Conservation (phyloP, 2,888 invertebrate species). For the Koerneria pararmatus region DNA sequence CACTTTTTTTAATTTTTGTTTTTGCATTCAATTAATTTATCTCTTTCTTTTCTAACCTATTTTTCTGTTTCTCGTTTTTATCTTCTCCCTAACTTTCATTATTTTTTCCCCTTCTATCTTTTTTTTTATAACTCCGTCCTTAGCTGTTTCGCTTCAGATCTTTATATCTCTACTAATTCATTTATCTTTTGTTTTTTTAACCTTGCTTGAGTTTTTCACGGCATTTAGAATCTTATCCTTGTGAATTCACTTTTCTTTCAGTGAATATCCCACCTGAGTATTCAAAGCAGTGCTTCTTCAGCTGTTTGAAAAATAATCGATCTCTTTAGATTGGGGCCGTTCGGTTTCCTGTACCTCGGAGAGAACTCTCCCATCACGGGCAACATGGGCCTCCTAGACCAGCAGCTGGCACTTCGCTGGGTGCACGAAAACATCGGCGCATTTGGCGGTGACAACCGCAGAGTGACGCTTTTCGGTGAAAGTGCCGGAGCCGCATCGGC, state of each 20-base stretch:
- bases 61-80: too few species aligned
- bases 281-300: too few species aligned
- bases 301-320: neutral
- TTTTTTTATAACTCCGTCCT: neutral
- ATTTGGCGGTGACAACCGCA: conserved; percentile 81
- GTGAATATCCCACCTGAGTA: too few species aligned
- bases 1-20: too few species aligned
- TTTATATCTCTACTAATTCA: neutral
- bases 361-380: conserved; percentile 76
- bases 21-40: too few species aligned
- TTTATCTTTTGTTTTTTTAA: neutral
- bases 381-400: conserved; percentile 89
- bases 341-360: conserved; percentile 85
- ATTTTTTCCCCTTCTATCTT: neutral
- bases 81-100: too few species aligned
- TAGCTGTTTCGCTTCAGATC: neutral
- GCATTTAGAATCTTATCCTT: too few species aligned
- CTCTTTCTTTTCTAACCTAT: too few species aligned
- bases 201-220: neutral
- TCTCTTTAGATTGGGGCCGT: conserved; percentile 77
- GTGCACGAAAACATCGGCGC: conserved; percentile 81
- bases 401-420: conserved; percentile 87
- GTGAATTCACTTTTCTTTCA: too few species aligned
- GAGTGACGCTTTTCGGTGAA: conserved; percentile 71
- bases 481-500: conserved; percentile 82